Base-by-base conservation (phyloP, 1,140 invertebrate genomes). In the Meteorus sp. region DNA sequence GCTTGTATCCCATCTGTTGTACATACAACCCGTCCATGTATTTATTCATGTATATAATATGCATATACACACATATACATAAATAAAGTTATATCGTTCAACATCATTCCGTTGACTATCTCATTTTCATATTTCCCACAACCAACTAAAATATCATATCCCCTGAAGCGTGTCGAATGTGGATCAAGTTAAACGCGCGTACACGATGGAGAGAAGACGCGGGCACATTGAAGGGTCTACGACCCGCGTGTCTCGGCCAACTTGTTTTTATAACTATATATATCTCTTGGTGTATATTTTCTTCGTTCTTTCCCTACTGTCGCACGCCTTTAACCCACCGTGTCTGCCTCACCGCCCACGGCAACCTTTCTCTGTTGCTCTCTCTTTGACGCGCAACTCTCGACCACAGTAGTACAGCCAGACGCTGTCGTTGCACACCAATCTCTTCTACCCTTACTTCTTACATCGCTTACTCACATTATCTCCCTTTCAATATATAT, bases 101-200 rank as follows among this genome's bases (percentile, higher is more conserved):
- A 48, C 9, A 29, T 39, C 8, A 48, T 48, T 25, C 15, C 22
- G 17, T 11, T n/a, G 23, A 9, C 20, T 48, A 48, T 25, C 20
- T 25, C n/a, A 48, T 48, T 48, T 29, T 13, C 13, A 44, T 13
- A 15, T 41, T 44, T 44, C 8, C 23, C 7, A 7, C 11, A 29
- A 48, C n/a, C 45, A 15, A 48, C 20, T 11, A 29, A 25, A 29
- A 29, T 27, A 48, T 48, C 4, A 48, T 48, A 11, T 29, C 22
- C 23, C n/a, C 11, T 48, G 45, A 25, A 48, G 45, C 45, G 45
- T 48, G 22, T 48, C 45, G 23, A 48, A 48, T n/a, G 45, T 27
- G 23, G 25, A 48, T 48, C 17, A 48, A 48, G 45, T 48, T 48
- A 48, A 25, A 48, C 20, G 20, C 45, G 20, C 11, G 11, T 11